These are phyloP conservation scores for Drosophila sp. DNA, from an alignment of 1,140 invertebrate species.

Conservation along the genomic window DNA sequence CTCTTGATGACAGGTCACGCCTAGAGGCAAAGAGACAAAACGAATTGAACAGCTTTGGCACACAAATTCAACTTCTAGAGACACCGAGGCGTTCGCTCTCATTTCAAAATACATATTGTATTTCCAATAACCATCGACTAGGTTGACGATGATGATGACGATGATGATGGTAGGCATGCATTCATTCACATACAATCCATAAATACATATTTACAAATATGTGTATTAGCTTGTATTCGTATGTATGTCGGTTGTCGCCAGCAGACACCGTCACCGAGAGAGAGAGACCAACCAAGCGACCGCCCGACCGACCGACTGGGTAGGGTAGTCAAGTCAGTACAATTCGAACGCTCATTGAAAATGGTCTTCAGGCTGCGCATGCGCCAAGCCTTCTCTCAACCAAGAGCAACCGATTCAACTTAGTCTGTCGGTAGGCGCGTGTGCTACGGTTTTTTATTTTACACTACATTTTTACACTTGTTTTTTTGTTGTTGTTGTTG, in stretches of 20 bases:
- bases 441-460: constrained; percentile 38
- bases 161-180: neutral
- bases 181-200: constrained; percentile 7
- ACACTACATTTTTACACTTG: constrained; percentile 21
- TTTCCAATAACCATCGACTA: neutral
- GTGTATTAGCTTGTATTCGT: neutral
- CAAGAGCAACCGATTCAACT: constrained; percentile 23
- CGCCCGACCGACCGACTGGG: constrained; percentile 9
- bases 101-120: constrained; percentile 3
- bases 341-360: constrained; percentile 77
- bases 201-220: neutral
- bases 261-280: neutral
- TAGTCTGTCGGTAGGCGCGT: constrained; percentile 36
- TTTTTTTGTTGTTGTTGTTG: constrained; percentile 31
- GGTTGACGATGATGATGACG: too few species aligned
- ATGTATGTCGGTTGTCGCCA: constrained; percentile 5
- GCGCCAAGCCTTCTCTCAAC: constrained; percentile 41
- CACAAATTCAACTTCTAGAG: constrained; percentile 22
- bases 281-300: too few species aligned
- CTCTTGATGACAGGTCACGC: constrained; percentile 45
- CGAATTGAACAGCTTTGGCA: constrained; percentile 7
- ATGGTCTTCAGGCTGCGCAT: constrained; percentile 75
- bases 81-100: constrained; percentile 3
- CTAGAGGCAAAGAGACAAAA: constrained; percentile 12
- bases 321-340: constrained; percentile 59